Evolutionary conservation across 2,113 vertebrate genomes (phyloP), one percentile per base, ranked within the genome.

Genomic region (Silurus asotus): DNA sequence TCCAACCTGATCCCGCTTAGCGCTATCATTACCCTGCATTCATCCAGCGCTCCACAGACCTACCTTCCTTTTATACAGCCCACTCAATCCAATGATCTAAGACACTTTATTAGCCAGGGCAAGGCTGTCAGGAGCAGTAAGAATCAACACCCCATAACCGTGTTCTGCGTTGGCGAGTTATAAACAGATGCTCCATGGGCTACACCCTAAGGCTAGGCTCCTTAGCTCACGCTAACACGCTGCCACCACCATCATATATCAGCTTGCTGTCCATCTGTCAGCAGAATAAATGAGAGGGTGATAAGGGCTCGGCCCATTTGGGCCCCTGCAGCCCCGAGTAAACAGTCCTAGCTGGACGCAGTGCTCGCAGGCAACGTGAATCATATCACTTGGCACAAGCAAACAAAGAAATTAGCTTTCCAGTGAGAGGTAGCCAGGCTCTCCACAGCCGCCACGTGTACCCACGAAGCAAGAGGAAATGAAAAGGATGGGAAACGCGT

Each of bases 331-430:
- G 80, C 67, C 75, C 8, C 28, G 86, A 74, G 74, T 75, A 85
- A 86, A 83, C 86, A 88, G 65, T 64, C 19, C 70, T 76, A 37
- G 74, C 83, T 77, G 81, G 83, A 84, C 69, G 51, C 19, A 62
- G 59, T 37, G 77, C 83, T 83, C 78, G 56, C 74, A 81, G 79
- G 74, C 84, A 61, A 62, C 11, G 74, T 84, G 83, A 88, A 88
- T 87, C 86, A 88, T 81, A 80, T 90, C 88, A 87, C 81, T 86
- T 86, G 86, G 84, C 80, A 53, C 49, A 85, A 83, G 25, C 83
- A 77, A 72, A 61, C 76, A 91, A 87, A 90, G 78, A 86, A 85
- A 88, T 88, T 90, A 87, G 65, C 70, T 88, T 90, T 91, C 88
- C 89, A 89, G 88, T 91, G 90, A 90, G 76, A 89, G 58, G 81